Base-by-base conservation (phyloP, 2,888 invertebrate genomes). In the Caenorhabditis becei region DNA sequence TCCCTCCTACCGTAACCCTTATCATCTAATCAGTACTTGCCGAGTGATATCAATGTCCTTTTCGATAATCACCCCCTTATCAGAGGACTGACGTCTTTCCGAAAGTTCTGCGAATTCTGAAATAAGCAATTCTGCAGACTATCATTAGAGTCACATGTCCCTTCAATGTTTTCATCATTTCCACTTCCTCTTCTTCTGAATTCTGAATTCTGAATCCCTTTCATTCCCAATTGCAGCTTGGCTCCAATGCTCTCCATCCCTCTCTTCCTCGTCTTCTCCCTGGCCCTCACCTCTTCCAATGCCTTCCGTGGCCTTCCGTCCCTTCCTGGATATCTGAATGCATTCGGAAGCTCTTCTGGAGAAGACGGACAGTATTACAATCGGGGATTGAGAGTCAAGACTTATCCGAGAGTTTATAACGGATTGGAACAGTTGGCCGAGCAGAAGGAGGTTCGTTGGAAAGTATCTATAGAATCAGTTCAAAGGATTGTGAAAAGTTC, bases 291-390 rank as follows among this genome's bases (percentile, higher is more conserved):
- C 20, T 41, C 75, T n/a, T 26, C 54, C 53, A 23, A 53, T 18
- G 67, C 77, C 0, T 77, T 77, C 47, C 67, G 77, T 14, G 77
- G 77, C 20, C 61, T 78, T 24, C 78, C 78, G 26, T 71, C 63
- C 47, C 71, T 78, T 28, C 78, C 78, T 3, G 78, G 78, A 23
- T 78, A 78, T 54, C 18, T 78, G 53, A 70, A 28, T 37, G 58
- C 63, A 5, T 66, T 75, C 49, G 74, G 65, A 58, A 20, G 28
- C 14, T 58, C 54, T 35, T 53, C 63, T 2, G 65, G 51, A 26
- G 74, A 74, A 18, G 61, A 49, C 11, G 53, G 32, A 7, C 51
- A 44, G n/a, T 66, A 53, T 23, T 66, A 66, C 10, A 61, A 51
- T 53, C 63, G 66, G 14, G 66, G 66, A 53, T 20, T 65, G 44